phyloP scores from a whole-genome alignment of 2,797 vertebrate species.

The Phoebastria nigripes region DNA sequence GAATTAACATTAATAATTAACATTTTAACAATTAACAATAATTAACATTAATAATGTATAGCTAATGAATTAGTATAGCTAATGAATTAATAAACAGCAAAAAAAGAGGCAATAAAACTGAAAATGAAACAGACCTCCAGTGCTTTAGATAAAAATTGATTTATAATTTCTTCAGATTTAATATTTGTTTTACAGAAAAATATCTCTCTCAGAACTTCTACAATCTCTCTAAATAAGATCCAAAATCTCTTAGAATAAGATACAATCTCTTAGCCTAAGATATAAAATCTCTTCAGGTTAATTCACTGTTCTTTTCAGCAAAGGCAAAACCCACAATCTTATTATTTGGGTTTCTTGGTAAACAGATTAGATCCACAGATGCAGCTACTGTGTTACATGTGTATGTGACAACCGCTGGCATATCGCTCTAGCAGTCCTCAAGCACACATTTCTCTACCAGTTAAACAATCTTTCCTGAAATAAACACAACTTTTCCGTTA shows the following conservation, averaged over 20 bases:
- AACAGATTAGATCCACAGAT: conserved; percentile 30
- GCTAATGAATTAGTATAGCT: neutral
- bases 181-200: neutral
- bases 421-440: conserved; percentile 1
- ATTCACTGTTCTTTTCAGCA: neutral
- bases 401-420: neutral
- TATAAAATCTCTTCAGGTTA: neutral
- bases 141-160: neutral
- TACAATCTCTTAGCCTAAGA: neutral
- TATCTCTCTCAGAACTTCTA: neutral
- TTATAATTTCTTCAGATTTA: neutral
- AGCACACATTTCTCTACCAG: conserved; percentile 3
- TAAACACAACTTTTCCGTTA: conserved; percentile 47
- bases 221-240: neutral
- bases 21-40: conserved; percentile 12
- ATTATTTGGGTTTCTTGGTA: neutral
- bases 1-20: conserved; percentile 1
- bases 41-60: neutral
- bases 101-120: conserved; percentile 3
- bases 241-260: neutral
- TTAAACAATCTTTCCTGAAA: conserved; percentile 51
- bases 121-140: neutral
- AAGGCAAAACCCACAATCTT: neutral
- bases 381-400: neutral
- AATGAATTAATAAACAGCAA: neutral